Evolutionary conservation across 1,140 invertebrate genomes (phyloP).

Genomic region (Bacillus rossius): DNA sequence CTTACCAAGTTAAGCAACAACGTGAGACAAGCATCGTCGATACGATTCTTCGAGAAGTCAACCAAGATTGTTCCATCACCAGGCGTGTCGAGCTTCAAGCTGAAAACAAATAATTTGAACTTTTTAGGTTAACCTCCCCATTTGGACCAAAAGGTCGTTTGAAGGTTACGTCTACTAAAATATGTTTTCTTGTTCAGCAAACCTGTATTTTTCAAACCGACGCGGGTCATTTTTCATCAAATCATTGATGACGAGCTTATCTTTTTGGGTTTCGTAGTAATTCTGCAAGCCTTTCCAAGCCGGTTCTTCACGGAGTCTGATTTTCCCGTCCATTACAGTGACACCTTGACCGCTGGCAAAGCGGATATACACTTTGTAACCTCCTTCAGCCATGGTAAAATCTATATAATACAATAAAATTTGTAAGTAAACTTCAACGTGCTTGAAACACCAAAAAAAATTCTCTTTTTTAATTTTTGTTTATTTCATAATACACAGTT

Average conservation of each 20-base stretch:
- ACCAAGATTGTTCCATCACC: constrained; percentile 83
- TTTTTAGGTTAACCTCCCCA: background rate
- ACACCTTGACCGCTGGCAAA: too few relatives aligned
- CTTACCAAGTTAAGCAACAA: constrained; percentile 73
- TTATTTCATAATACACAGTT: too few relatives aligned
- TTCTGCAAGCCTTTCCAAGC: constrained; percentile 66
- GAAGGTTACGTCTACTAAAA: constrained; percentile 2
- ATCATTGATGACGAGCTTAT: constrained; percentile 68
- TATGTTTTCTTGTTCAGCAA: constrained; percentile 28
- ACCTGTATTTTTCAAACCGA: constrained; percentile 81
- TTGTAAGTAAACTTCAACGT: too few relatives aligned
- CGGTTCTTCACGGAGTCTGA: constrained; percentile 55
- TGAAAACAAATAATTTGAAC: constrained; percentile 43
- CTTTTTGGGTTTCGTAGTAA: constrained; percentile 58
- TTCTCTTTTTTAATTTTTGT: too few relatives aligned
- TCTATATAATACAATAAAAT: too few relatives aligned
- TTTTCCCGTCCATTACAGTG: constrained; percentile 39
- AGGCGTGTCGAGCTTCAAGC: constrained; percentile 66
- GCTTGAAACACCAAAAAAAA: too few relatives aligned
- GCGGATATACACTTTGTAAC: too few relatives aligned
- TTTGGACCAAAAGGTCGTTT: constrained; percentile 6
- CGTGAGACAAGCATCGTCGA: constrained; percentile 70
- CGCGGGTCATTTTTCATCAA: constrained; percentile 69
- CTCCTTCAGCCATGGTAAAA: too few relatives aligned
- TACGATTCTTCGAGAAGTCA: constrained; percentile 96